phyloP scores from a whole-genome alignment of 2,888 invertebrate species.

The Odontocolon sp. region DNA sequence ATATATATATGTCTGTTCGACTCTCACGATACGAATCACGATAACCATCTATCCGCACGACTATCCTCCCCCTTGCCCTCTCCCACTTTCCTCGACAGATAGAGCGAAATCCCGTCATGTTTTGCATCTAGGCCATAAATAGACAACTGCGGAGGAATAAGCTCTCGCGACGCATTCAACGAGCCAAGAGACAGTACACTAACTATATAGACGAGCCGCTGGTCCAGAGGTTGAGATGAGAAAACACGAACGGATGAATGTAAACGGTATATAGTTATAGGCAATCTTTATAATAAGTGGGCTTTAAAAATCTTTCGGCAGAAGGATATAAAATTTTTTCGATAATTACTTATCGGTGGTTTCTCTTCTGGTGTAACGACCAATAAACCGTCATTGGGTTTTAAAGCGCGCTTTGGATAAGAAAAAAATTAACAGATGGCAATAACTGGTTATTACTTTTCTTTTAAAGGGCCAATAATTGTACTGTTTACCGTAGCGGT shows the following conservation, averaged over 20 bases:
- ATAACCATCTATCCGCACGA: constrained; percentile 50
- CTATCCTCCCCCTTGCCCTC: constrained; percentile 5
- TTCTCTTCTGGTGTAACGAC: too few species aligned
- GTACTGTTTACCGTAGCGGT: background rate
- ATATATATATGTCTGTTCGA: background rate
- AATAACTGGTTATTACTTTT: too few species aligned
- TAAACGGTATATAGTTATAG: background rate
- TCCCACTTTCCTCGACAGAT: background rate
- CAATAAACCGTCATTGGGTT: background rate
- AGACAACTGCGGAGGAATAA: constrained; percentile 35
- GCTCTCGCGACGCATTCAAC: constrained; percentile 36
- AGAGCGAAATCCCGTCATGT: constrained; percentile 28
- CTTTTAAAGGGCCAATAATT: too few species aligned
- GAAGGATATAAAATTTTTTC: too few species aligned
- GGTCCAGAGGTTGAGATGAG: constrained; percentile 13
- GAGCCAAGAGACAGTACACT: constrained; percentile 9
- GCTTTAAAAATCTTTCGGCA: too few species aligned
- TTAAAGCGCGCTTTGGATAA: too few species aligned
- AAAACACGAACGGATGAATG: background rate
- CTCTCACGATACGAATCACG: constrained; percentile 42
- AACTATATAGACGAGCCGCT: constrained; percentile 42
- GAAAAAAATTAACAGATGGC: too few species aligned
- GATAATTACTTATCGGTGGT: too few species aligned
- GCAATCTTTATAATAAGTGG: too few species aligned
- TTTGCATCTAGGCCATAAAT: constrained; percentile 53